Conservation (phyloP, 2,113 vertebrate genomes). For the Otus sunia region DNA sequence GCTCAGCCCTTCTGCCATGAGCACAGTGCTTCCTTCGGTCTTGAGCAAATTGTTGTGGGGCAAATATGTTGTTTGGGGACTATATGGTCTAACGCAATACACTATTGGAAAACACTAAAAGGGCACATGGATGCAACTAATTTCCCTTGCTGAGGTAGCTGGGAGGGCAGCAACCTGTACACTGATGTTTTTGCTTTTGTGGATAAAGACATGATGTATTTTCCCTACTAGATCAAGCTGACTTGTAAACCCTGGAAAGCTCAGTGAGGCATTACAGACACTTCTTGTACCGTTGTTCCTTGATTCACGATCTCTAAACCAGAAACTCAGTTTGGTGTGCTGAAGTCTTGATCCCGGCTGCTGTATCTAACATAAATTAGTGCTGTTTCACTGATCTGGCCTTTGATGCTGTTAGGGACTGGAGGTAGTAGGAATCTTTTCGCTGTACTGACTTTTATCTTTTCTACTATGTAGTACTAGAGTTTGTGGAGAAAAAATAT, state of each 20-base stretch:
- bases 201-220: neutral
- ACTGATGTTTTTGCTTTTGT: neutral
- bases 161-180: neutral
- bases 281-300: neutral
- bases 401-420: neutral
- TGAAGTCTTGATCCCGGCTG: neutral
- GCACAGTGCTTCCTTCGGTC: neutral
- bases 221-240: neutral
- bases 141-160: neutral
- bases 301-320: neutral
- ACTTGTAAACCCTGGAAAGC: neutral
- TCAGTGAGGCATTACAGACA: neutral
- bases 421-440: neutral
- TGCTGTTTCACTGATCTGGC: neutral
- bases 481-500: neutral
- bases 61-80: neutral
- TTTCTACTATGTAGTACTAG: neutral
- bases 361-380: neutral
- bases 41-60: neutral
- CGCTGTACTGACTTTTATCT: neutral
- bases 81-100: rapidly evolving
- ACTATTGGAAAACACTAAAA: neutral
- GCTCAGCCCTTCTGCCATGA: neutral
- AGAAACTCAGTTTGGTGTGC: neutral
- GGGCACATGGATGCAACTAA: neutral